These are phyloP conservation scores for Macropus fuliginosus DNA, from an alignment of 2,797 vertebrate species.

Conservation along the genomic window DNA sequence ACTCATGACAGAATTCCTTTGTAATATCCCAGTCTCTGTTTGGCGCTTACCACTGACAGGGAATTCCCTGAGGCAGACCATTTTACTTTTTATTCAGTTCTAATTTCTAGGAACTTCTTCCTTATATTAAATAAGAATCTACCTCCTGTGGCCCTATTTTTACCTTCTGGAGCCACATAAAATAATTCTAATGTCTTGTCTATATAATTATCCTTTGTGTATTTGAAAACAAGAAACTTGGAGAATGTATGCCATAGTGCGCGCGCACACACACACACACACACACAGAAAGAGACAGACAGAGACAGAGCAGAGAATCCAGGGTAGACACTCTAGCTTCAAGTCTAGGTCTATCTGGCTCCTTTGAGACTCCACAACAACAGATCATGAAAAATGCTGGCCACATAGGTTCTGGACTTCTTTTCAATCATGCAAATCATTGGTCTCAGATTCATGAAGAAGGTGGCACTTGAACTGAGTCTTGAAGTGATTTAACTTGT, in stretches of 20 bases:
- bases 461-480: background rate
- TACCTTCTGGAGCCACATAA: background rate
- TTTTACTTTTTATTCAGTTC: background rate
- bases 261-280: too few species aligned
- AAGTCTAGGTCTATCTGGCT: background rate
- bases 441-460: background rate
- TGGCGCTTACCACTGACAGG: background rate
- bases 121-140: background rate
- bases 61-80: background rate
- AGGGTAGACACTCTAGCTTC: background rate
- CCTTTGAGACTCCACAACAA: background rate
- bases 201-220: background rate
- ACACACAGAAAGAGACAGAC: too few species aligned
- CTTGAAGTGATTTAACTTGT: background rate
- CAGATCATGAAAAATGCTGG: background rate
- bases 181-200: background rate
- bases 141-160: background rate
- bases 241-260: background rate
- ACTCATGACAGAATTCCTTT: background rate
- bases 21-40: background rate
- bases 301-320: background rate
- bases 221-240: background rate
- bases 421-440: background rate
- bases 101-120: background rate
- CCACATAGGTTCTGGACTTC: background rate